phyloP scores from a whole-genome alignment of 2,113 vertebrate species.

The pig (Sus scrofa) region T2T-Sscrofa CM000814.6:139195501-139196000 shows the following conservation, averaged over 20 bases:
- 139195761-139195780: not conserved
- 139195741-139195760: not conserved
- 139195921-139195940: not conserved
- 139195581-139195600: not conserved
- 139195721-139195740: not conserved
- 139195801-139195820: not conserved
- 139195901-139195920: not conserved
- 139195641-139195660: not conserved
- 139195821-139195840: not conserved
- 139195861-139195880: not conserved
- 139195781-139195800: not conserved
- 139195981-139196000: not conserved
- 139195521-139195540: not conserved
- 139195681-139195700: not conserved
- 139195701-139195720: not conserved
- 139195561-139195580: not conserved
- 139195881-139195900: not conserved
- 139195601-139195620: not conserved
- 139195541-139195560: not conserved
- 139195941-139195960: not conserved
- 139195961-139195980: not conserved
- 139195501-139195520: not conserved
- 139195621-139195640: not conserved
- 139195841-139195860: not conserved
- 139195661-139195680: not conserved